A percentile compares a stretch with the other conserved stretches of the same genome.
phyloP scores from a whole-genome alignment of 2,113 vertebrate genomes.

The Silurus asotus region DNA sequence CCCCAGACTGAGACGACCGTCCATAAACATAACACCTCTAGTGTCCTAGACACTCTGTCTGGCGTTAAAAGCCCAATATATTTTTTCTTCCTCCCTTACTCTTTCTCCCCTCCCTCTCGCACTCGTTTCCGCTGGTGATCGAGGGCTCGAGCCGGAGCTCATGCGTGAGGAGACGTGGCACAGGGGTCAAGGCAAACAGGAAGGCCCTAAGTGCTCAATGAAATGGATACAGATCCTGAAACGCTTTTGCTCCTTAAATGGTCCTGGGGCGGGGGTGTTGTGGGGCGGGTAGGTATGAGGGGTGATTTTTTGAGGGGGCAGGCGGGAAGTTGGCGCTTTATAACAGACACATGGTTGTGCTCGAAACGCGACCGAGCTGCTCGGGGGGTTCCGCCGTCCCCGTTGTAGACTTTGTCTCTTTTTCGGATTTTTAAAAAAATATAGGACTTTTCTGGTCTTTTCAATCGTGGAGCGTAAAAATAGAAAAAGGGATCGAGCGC shows the following conservation, averaged over 20 bases:
- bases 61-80: neutral
- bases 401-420: neutral
- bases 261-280: conserved; percentile 34
- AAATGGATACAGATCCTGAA: conserved; percentile 61
- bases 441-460: neutral
- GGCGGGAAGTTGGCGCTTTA: conserved; percentile 59
- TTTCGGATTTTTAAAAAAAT: conserved; percentile 1
- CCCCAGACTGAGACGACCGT: conserved; percentile 32
- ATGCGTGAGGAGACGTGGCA: conserved; percentile 65
- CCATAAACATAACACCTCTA: conserved; percentile 8
- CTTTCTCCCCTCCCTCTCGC: neutral
- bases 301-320: conserved; percentile 24
- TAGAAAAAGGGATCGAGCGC: neutral
- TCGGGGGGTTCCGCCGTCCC: conserved; percentile 39
- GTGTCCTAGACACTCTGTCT: conserved; percentile 4
- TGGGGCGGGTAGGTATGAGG: no score
- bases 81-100: no score
- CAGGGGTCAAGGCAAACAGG: conserved; percentile 68
- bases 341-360: conserved; percentile 74
- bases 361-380: conserved; percentile 73
- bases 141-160: conserved; percentile 53
- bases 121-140: conserved; percentile 9
- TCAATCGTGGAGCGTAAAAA: neutral
- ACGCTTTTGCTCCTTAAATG: conserved; percentile 50
- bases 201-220: conserved; percentile 73